Percentiles rank a stretch among this genome's conserved stretches.
Evolutionary conservation across 2,888 invertebrate species (phyloP).

Genomic region (Drosophila nr. perissopoda): DNA sequence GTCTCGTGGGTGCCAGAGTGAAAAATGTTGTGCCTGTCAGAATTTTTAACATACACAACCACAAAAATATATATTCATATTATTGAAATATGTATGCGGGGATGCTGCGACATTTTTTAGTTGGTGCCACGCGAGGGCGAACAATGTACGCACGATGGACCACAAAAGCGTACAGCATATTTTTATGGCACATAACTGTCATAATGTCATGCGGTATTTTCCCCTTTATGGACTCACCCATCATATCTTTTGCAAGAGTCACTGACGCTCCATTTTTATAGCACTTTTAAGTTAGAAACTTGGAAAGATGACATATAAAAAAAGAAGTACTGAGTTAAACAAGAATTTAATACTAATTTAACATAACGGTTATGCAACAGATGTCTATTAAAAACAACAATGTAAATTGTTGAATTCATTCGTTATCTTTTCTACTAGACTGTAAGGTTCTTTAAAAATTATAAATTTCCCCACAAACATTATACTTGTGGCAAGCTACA

Average conservation of each 20-base stretch:
- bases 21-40: constrained; percentile 44
- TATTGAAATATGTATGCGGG: constrained; percentile 21
- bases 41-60: constrained; percentile 22
- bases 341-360: background rate
- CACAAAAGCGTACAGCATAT: constrained; percentile 65
- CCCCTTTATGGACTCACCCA: constrained; percentile 2
- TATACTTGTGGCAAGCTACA: no score
- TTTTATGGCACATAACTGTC: constrained; percentile 75
- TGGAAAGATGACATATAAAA: background rate
- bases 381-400: background rate
- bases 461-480: background rate
- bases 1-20: constrained; percentile 32
- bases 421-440: background rate
- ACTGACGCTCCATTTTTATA: background rate
- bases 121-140: constrained; percentile 27
- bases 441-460: background rate
- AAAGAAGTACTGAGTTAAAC: background rate
- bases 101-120: constrained; percentile 55
- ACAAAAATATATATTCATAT: constrained; percentile 35
- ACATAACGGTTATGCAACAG: background rate
- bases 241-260: background rate
- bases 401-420: background rate
- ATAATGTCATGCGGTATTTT: constrained; percentile 74
- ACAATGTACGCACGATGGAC: constrained; percentile 38
- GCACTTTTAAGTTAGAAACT: background rate